Evolutionary conservation across 1,140 invertebrate species (phyloP).

Genomic region (Mizuhopecten yessoensis): DNA sequence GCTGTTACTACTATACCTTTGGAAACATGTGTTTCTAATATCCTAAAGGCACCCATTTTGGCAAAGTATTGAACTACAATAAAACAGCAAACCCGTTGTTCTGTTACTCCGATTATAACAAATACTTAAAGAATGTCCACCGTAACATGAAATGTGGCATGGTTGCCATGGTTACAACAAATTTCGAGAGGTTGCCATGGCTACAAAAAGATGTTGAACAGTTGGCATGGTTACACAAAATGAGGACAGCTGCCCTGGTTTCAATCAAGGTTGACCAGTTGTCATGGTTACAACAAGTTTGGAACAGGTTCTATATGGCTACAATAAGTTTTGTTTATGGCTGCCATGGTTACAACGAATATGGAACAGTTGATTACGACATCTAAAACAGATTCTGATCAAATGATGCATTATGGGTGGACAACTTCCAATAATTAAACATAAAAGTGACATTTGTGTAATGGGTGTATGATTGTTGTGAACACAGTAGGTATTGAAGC

Average conservation of each 20-base stretch:
- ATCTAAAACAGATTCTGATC: too few relatives aligned
- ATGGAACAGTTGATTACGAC: too few relatives aligned
- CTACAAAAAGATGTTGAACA: neutral
- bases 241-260: too few relatives aligned
- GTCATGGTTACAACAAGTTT: too few relatives aligned
- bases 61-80: constrained; percentile 19
- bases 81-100: neutral
- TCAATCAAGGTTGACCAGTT: too few relatives aligned
- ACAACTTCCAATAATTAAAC: too few relatives aligned
- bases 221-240: neutral
- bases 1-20: neutral
- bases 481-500: neutral
- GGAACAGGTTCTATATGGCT: too few relatives aligned
- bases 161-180: neutral
- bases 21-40: constrained; percentile 8
- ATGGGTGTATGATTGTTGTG: too few relatives aligned
- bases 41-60: constrained; percentile 13
- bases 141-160: neutral
- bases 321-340: too few relatives aligned
- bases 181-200: neutral
- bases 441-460: too few relatives aligned
- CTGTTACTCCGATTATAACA: neutral
- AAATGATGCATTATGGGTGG: too few relatives aligned
- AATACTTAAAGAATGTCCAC: neutral
- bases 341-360: too few relatives aligned